Evolutionary conservation across 2,797 vertebrate species (phyloP).

Genomic region (Lepus townsendii): DNA sequence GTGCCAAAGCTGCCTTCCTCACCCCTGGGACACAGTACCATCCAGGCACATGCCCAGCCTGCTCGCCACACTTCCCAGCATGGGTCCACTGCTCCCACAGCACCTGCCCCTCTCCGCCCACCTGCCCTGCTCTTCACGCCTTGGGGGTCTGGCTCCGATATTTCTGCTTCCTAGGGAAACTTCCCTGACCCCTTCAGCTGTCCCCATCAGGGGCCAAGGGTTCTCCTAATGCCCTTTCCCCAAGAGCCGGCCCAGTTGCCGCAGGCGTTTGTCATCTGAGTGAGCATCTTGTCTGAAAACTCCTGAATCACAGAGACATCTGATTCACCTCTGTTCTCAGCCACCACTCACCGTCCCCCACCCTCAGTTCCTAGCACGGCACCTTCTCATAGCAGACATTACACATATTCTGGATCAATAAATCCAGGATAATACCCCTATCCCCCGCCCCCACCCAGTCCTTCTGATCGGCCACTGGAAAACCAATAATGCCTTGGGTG

Average conservation of each 20-base stretch:
- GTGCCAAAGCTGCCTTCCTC: background rate
- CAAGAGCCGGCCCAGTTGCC: background rate
- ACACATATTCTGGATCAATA: constrained; percentile 47
- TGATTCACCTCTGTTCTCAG: constrained; percentile 32
- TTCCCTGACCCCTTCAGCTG: background rate
- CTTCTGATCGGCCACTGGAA: background rate
- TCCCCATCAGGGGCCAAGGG: background rate
- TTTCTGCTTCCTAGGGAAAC: background rate
- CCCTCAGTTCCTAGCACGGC: background rate
- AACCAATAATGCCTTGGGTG: background rate
- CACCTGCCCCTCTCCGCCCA: background rate
- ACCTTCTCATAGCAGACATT: background rate
- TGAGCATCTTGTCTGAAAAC: constrained; percentile 20
- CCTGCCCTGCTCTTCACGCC: background rate
- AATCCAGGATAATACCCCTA: background rate
- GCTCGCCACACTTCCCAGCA: background rate
- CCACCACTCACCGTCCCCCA: background rate
- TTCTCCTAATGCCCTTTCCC: background rate
- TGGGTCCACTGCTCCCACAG: rapidly evolving
- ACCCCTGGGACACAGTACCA: background rate
- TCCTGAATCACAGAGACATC: background rate
- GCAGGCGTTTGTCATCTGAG: background rate
- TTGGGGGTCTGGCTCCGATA: background rate
- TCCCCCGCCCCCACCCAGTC: background rate
- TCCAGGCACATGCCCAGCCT: background rate